These are phyloP conservation scores for Heliornis fulica DNA, from an alignment of 2,113 vertebrate genomes.

Conservation along the genomic window DNA sequence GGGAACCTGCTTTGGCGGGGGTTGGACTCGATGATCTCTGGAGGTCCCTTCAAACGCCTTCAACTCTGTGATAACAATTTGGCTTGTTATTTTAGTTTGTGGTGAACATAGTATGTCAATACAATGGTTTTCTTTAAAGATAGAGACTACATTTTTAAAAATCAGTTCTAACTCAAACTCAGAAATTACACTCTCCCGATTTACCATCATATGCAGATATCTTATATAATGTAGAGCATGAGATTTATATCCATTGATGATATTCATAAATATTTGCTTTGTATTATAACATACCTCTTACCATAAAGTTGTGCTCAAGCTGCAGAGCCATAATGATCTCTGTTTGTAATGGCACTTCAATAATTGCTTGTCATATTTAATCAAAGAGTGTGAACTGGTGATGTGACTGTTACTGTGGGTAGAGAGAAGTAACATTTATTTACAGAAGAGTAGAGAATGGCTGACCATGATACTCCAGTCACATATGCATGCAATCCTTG, in stretches of 20 bases:
- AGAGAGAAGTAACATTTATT: neutral
- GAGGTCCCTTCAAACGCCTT: too few relatives aligned
- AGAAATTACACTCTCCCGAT: neutral
- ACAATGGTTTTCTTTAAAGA: neutral
- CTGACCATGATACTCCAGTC: neutral
- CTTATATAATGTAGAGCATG: neutral
- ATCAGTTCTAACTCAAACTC: neutral
- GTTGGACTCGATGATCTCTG: too few relatives aligned
- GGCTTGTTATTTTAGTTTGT: neutral
- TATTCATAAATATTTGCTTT: neutral
- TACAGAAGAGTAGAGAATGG: neutral
- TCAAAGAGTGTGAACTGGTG: neutral
- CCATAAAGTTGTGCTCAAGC: neutral
- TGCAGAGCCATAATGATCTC: neutral
- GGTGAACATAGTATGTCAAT: neutral
- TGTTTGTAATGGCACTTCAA: neutral
- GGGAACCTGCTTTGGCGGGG: too few relatives aligned
- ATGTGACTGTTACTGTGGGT: neutral
- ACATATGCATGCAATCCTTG: neutral
- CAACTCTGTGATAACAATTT: too few relatives aligned
- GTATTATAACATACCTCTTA: neutral
- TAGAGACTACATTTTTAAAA: neutral
- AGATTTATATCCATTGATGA: neutral
- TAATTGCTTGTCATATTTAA: conserved; percentile 12
- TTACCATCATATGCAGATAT: neutral